Evolutionary conservation across 2,888 invertebrate genomes (phyloP).

Genomic region (Venusia cambrica): DNA sequence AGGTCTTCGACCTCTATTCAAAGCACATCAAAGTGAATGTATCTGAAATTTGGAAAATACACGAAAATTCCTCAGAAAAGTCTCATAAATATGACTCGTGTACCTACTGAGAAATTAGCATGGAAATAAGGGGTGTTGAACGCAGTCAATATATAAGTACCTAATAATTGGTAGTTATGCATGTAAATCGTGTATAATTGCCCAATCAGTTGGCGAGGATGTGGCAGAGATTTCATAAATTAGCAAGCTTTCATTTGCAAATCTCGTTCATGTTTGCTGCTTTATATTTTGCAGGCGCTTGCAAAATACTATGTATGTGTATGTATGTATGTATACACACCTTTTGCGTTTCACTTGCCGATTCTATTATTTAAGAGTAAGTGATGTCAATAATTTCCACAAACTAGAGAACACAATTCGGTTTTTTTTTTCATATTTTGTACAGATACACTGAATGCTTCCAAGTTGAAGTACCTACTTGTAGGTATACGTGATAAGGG

Average conservation of each 20-base stretch:
- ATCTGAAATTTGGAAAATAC: conserved; percentile 12
- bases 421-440: too few species aligned
- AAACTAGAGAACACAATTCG: too few species aligned
- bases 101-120: conserved; percentile 8
- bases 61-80: conserved; percentile 4
- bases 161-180: conserved; percentile 19
- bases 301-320: too few species aligned
- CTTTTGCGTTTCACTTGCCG: too few species aligned
- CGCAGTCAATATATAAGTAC: conserved; percentile 17
- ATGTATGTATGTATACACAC: too few species aligned
- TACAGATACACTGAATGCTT: too few species aligned
- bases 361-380: too few species aligned
- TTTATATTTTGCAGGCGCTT: conserved; percentile 14
- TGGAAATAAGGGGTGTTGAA: conserved; percentile 21
- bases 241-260: conserved; percentile 3
- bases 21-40: conserved; percentile 32
- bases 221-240: background rate
- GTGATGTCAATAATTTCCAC: too few species aligned
- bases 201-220: conserved; percentile 16
- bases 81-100: conserved; percentile 5
- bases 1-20: conserved; percentile 46
- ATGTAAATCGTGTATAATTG: conserved; percentile 23
- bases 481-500: too few species aligned
- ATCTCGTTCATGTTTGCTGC: conserved; percentile 12
- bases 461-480: too few species aligned